A percentile compares a stretch with the other conserved stretches of the same genome.
Evolutionary conservation across 30 jellyfish, hydroid and myxozoan species (phyloP).

Genomic region (Pelagia noctiluca): DNA sequence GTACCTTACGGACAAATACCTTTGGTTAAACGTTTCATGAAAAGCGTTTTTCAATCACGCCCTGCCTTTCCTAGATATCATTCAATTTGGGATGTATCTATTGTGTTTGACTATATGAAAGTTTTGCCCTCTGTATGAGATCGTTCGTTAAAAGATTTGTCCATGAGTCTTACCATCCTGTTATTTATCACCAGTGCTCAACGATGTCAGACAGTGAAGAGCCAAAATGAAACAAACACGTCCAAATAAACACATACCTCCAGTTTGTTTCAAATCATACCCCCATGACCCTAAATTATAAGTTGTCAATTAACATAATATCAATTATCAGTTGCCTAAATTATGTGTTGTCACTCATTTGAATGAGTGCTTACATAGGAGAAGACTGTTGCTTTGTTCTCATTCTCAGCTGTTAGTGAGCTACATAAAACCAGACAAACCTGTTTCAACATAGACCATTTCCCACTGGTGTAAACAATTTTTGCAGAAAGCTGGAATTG

Average conservation of each 20-base stretch:
- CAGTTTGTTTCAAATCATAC: background rate
- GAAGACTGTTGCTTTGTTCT: background rate
- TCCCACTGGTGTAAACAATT: background rate
- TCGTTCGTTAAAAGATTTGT: slow-evolving; percentile 8
- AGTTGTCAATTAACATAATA: too few relatives aligned
- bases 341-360: background rate
- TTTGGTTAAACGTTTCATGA: slow-evolving; percentile 23
- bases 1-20: slow-evolving; percentile 30
- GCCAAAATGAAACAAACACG: slow-evolving; percentile 6
- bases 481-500: slow-evolving; percentile 14
- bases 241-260: slow-evolving; percentile 4
- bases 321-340: too few relatives aligned
- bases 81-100: background rate
- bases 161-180: slow-evolving; percentile 2
- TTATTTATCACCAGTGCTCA: slow-evolving; percentile 1
- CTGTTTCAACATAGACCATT: slow-evolving; percentile 29
- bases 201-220: slow-evolving; percentile 19
- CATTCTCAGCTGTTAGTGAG: slow-evolving; percentile 8
- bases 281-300: background rate
- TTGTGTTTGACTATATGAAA: background rate
- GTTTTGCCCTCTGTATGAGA: background rate
- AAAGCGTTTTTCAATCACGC: slow-evolving; percentile 16
- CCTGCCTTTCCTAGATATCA: slow-evolving; percentile 19
- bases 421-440: background rate
- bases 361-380: background rate